Percentiles rank a stretch among this genome's conserved stretches.
phyloP scores from a whole-genome alignment of 2,797 vertebrate species.

The Sylvilagus floridanus region DNA sequence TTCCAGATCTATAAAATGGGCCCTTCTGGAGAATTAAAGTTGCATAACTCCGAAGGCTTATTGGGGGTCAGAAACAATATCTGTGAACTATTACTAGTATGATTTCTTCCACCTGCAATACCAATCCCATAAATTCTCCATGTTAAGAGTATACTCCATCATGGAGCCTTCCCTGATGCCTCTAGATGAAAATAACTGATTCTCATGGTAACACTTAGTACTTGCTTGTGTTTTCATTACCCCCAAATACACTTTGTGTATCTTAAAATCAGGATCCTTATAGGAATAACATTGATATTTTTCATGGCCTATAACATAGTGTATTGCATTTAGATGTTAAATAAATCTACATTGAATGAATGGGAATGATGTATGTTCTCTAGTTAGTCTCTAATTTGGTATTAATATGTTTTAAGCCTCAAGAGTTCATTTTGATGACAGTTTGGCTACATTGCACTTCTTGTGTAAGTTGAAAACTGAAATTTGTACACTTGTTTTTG shows the following conservation, averaged over 20 bases:
- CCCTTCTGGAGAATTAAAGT: conserved; percentile 42
- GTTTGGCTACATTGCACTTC: neutral
- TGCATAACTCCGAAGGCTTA: neutral
- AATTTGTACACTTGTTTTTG: conserved; percentile 18
- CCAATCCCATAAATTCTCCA: neutral
- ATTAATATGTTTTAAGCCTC: conserved; percentile 24
- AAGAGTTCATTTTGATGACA: neutral
- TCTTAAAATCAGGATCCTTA: conserved; percentile 23
- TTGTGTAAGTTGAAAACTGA: conserved; percentile 47
- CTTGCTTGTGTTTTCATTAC: conserved; percentile 46
- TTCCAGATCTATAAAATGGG: conserved; percentile 27
- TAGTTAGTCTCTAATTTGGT: conserved; percentile 40
- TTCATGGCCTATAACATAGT: neutral
- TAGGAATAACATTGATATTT: neutral
- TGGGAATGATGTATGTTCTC: neutral
- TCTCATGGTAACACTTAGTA: neutral
- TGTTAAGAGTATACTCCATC: neutral
- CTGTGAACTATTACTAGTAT: conserved; percentile 18
- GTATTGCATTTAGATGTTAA: neutral
- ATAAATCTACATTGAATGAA: conserved; percentile 27
- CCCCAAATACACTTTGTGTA: neutral
- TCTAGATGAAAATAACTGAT: conserved; percentile 5
- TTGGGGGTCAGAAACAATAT: neutral
- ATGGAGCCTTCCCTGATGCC: neutral
- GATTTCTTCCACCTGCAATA: conserved; percentile 9